Base-by-base conservation (phyloP, 2,888 invertebrate species). In the Drosophila melanosoma region DNA sequence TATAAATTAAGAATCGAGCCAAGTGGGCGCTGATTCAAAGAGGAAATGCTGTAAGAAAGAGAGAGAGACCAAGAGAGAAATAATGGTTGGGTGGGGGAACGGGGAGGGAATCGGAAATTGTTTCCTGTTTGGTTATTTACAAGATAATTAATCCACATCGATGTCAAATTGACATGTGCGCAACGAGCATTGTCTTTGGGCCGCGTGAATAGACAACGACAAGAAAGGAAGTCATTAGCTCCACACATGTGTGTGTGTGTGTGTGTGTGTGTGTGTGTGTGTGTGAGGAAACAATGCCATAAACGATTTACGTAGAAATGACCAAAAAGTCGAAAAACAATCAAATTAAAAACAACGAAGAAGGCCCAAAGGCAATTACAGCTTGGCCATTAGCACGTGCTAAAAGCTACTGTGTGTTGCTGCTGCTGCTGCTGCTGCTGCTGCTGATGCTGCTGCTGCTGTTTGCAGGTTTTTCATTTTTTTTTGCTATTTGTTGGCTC, bases 91-190 rank as follows among this genome's bases (percentile, higher is more conserved):
- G 29, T 29, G 29, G 5, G 5, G 29, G 20, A 32, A 49, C 4
- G n/a, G 6, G 17, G 11, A 26, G 38, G 32, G 12, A 26, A 53
- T 54, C 35, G 63, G 52, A 65, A 76, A 58, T 62, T 42, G 54
- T 77, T 86, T 88, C 83, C 86, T 77, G 74, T 69, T 69, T 75
- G 78, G 59, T 48, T 65, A 73, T 76, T 81, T 74, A 83, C 76
- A 64, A 63, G 77, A 79, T 73, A 84, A 84, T 84, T 89, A 89
- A 84, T 87, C 86, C 71, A 66, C 79, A 77, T 89, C 82, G 89
- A 89, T 81, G 87, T 67, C 84, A 76, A 76, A 82, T 81, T 69
- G 89, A 87, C 84, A 89, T 87, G 79, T 78, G 79, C 82, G 60
- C 54, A 32, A 40, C 59, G n/a, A 58, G 33, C 57, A 36, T 40